Evolutionary conservation across 2,113 vertebrate species (phyloP).

Genomic region (Platysteira castanea): DNA sequence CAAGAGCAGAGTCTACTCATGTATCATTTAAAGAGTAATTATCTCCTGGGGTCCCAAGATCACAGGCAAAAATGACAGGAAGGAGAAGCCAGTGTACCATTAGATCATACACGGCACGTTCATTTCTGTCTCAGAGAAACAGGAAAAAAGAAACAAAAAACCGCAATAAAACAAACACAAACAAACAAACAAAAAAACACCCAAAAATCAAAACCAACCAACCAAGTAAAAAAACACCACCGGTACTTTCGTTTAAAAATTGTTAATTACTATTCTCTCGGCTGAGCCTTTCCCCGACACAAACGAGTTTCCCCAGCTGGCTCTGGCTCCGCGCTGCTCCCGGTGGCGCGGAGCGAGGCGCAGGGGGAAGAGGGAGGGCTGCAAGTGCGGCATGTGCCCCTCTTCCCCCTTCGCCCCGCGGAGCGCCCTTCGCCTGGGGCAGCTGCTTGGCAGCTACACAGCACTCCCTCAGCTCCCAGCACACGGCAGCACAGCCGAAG

Average conservation of each 20-base stretch:
- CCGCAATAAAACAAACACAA: not conserved
- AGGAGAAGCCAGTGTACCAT: not conserved
- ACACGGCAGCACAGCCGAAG: accelerated
- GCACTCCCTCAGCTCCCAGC: accelerated
- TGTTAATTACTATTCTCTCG: not conserved
- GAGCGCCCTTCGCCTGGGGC: accelerated
- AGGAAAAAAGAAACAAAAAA: accelerated
- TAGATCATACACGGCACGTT: not conserved
- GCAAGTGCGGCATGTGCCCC: accelerated
- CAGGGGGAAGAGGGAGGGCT: accelerated
- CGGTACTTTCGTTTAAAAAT: not conserved
- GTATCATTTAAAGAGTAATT: not conserved
- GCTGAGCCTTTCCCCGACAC: too few species aligned
- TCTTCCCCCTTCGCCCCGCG: too few species aligned
- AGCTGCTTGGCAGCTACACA: not conserved
- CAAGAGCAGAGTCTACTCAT: not conserved
- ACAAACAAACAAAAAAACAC: not conserved
- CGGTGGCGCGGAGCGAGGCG: not conserved
- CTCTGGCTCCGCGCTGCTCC: too few species aligned
- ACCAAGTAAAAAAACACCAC: not conserved
- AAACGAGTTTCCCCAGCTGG: too few species aligned
- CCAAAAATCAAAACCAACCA: not conserved
- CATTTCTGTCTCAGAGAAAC: not conserved
- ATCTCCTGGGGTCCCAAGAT: not conserved
- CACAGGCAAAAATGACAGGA: not conserved